Conservation (phyloP, 2,797 vertebrate species). For the Phoeniculus purpureus region DNA sequence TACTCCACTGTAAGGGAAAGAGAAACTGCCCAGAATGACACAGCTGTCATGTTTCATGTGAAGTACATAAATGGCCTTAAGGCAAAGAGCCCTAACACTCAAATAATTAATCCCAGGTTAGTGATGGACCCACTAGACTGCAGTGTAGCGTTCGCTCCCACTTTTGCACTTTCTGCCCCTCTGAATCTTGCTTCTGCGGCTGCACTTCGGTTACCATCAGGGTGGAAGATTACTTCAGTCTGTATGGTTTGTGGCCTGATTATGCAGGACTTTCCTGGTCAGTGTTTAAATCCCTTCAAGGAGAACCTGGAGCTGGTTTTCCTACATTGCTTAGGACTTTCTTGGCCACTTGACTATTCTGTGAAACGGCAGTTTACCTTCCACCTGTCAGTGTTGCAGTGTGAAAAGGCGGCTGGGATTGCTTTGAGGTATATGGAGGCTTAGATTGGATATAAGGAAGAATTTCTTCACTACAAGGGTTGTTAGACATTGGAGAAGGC, state of each 20-base stretch:
- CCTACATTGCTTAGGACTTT: background rate
- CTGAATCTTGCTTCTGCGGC: background rate
- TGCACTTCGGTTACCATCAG: rapidly evolving
- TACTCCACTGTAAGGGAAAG: background rate
- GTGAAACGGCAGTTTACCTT: background rate
- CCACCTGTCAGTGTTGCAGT: background rate
- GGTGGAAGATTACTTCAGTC: background rate
- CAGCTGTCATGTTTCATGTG: background rate
- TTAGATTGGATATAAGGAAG: too few relatives aligned
- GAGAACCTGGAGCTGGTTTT: background rate
- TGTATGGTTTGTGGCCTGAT: background rate
- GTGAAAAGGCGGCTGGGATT: background rate
- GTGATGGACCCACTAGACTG: background rate
- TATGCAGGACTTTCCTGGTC: background rate
- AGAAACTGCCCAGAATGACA: background rate
- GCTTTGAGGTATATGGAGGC: background rate
- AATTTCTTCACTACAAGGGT: too few relatives aligned
- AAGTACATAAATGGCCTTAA: background rate
- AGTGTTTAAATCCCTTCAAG: background rate
- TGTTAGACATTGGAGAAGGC: too few relatives aligned
- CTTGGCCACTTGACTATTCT: background rate
- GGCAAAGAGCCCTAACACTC: background rate
- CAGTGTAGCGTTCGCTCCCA: background rate
- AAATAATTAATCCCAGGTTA: background rate
- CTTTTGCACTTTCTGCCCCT: background rate